These are phyloP conservation scores for Linurgus olivaceus DNA, from an alignment of 2,797 vertebrate species.

Conservation along the genomic window DNA sequence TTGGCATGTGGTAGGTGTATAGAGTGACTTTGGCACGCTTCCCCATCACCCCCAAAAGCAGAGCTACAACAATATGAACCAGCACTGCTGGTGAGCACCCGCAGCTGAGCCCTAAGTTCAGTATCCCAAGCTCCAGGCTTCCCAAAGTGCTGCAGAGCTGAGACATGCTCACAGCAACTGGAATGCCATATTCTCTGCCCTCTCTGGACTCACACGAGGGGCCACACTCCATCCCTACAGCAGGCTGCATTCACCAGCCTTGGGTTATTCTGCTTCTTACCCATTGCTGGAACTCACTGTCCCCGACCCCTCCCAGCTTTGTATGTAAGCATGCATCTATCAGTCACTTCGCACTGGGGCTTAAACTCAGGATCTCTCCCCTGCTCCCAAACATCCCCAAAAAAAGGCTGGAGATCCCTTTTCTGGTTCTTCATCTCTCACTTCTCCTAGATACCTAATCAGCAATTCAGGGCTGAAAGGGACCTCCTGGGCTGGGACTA, in stretches of 20 bases:
- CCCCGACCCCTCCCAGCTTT: not conserved
- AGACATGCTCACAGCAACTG: accelerated
- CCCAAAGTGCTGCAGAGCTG: not conserved
- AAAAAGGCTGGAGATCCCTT: not conserved
- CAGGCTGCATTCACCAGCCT: not conserved
- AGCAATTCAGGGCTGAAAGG: not conserved
- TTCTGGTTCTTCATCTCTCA: accelerated
- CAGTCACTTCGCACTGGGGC: not conserved
- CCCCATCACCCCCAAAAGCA: not conserved
- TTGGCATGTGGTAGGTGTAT: not conserved
- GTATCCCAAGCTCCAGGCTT: not conserved
- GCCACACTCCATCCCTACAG: accelerated
- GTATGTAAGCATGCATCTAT: not conserved
- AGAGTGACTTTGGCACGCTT: not conserved
- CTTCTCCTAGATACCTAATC: not conserved
- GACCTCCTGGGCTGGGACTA: not conserved
- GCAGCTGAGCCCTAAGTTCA: accelerated
- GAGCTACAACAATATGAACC: not conserved
- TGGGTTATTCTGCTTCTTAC: not conserved
- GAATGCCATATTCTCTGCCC: not conserved
- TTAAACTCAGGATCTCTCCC: not conserved
- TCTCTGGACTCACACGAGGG: not conserved
- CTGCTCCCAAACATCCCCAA: not conserved
- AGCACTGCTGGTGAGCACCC: not conserved
- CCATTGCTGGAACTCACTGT: not conserved